Evolutionary conservation across 2,113 vertebrate species (phyloP), one percentile per base, ranked within the genome.

Genomic region (Anhinga anhinga): DNA sequence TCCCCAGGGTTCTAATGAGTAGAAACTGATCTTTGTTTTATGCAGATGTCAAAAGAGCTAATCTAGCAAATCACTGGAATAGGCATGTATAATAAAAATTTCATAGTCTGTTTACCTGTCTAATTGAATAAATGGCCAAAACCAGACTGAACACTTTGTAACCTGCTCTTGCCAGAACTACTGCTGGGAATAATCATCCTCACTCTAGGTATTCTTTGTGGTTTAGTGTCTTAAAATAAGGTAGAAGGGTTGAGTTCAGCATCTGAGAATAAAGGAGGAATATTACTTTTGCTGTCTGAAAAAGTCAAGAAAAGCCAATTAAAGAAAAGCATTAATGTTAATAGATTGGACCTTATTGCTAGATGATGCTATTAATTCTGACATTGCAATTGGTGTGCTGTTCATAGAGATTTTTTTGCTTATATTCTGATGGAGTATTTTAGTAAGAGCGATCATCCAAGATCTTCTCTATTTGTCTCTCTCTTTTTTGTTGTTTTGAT

Each of bases 51-150:
- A 86, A 71, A 95, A 86, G 66, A 96, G 45, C 56, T 91, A 95
- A 94, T 76, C 77, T 72, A 95, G 61, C 45, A 97, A 95, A 96
- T 97, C 94, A 79, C 77, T 98, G 88, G 86, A 95, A 95, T 50
- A 95, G 95, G 77, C 82, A 97, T 40, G 59, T 96, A 69, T 96
- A 88, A 44, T 38, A 62, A 49, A 91, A 81, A 92, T 95, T 96
- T 96, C 74, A 90, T 91, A 84, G 77, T 89, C 86, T 96, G 93
- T 96, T 98, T 98, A 97, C 86, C 83, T 97, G 93, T 95, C 71
- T 95, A 97, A 96, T 86, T 97, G 95, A 97, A 95, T 96, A 97
- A 97, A 92, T 91, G 82, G 87, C 81, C 84, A 95, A 95, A 93
- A 88, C 88, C 52, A 94, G 83, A 94, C 93, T 67, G 84, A 97